Evolutionary conservation across 2,797 vertebrate genomes (phyloP), one percentile per base, ranked within the genome.

Genomic region (Muscicapa comitata): DNA sequence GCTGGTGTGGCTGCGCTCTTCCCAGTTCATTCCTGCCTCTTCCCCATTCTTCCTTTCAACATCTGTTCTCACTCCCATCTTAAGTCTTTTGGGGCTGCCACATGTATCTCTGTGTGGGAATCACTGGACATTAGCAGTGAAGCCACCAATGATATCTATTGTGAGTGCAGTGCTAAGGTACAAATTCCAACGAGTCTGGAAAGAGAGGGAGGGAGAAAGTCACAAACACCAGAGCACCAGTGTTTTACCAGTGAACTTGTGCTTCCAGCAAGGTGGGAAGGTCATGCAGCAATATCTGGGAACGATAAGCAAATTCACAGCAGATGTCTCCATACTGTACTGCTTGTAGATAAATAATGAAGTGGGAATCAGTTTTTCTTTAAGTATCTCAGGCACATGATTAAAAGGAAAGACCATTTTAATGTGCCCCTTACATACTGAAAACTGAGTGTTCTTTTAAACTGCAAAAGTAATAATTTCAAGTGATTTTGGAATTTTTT

Each of bases 281-380:
- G 47, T 17, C 2, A 0, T 11, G 17, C 25, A 37, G 24, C 29
- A 1, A 0, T 13, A 15, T 55, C 55, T 73, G 8, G 3, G 51
- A 58, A 40, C 11, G 29, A 38, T n/a, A 61, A 1, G n/a, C 38
- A 77, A 71, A 73, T 40, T 85, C 68, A 48, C n/a, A 40, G 37
- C 3, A 76, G 61, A 19, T 21, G 8, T 38, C 53, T 76, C 37
- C 59, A 29, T 21, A 24, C 2, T 17, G 17, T 50, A 37, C 43
- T 63, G 58, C 61, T 55, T 80, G 18, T 17, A 67, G 45, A 43
- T 67, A 86, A 80, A 51, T 23, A 59, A 48, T 33, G 33, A 88
- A 38, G n/a, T 38, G 24, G 31, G 38, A 91, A 80, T 63, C 70
- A 51, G 20, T 71, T 65, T 73, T 77, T 14, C 55, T 94, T 86